phyloP scores from a whole-genome alignment of 1,140 invertebrate genomes.

The Drusus annulatus region DNA sequence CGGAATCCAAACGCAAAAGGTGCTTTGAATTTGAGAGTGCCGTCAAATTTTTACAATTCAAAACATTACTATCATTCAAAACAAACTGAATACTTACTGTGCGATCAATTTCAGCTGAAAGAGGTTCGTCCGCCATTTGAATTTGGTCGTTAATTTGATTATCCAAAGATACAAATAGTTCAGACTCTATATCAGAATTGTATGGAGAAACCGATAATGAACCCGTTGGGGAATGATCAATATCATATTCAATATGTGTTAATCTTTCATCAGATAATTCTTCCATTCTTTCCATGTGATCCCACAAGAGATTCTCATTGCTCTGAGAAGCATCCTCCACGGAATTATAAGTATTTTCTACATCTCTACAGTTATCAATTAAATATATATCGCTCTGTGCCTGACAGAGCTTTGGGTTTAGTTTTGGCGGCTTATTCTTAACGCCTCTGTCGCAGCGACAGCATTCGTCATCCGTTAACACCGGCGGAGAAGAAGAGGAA shows the following conservation, averaged over 20 bases:
- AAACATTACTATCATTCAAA: not conserved
- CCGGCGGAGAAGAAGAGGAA: conserved; percentile 48
- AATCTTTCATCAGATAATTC: not conserved
- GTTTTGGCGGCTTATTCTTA: conserved; percentile 44
- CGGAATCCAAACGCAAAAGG: conserved; percentile 17
- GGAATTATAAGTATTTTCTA: conserved; percentile 10
- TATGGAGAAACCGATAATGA: not conserved
- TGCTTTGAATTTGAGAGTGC: not conserved
- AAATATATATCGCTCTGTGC: conserved; percentile 11
- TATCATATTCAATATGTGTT: not conserved
- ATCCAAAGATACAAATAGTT: conserved; percentile 24
- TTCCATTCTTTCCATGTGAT: conserved; percentile 1
- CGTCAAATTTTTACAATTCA: not conserved
- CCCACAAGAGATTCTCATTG: conserved; percentile 9
- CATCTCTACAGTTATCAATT: not conserved
- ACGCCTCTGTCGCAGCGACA: conserved; percentile 50
- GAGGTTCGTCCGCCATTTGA: not conserved
- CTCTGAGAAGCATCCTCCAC: not conserved
- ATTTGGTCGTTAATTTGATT: conserved; percentile 9
- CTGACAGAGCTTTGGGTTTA: conserved; percentile 21
- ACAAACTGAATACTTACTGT: not conserved
- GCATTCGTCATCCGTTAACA: conserved; percentile 54
- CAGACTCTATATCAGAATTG: conserved; percentile 29
- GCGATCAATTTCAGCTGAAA: not conserved
- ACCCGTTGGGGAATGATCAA: not conserved